phyloP scores from a whole-genome alignment of 2,797 vertebrate genomes.

The Microctenopoma lineatum region DNA sequence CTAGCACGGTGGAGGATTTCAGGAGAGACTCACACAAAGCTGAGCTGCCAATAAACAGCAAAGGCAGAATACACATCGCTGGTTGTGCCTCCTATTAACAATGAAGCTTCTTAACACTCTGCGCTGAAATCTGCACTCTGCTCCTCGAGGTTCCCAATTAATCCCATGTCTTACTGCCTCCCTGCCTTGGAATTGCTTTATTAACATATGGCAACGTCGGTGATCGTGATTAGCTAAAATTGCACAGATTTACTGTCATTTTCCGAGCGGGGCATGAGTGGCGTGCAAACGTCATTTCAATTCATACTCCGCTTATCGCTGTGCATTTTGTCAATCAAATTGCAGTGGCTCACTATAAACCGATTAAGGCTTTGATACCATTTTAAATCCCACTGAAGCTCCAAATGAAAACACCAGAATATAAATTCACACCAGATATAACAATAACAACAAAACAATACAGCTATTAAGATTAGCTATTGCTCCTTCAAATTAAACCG shows the following conservation, averaged over 20 bases:
- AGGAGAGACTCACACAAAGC: conserved; percentile 68
- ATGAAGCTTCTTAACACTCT: conserved; percentile 4
- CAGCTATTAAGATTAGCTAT: conserved; percentile 54
- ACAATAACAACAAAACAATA: conserved; percentile 54
- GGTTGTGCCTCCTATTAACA: conserved; percentile 49
- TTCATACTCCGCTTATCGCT: conserved; percentile 61
- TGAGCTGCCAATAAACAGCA: conserved; percentile 37
- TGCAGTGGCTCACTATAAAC: conserved; percentile 46
- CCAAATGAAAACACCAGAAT: conserved; percentile 6
- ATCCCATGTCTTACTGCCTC: conserved; percentile 40
- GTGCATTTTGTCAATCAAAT: conserved; percentile 71
- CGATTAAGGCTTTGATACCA: conserved; percentile 49
- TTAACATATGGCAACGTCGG: conserved; percentile 79
- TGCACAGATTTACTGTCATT: conserved; percentile 72
- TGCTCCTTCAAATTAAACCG: conserved; percentile 53
- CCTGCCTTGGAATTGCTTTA: conserved; percentile 67
- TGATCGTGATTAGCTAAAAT: conserved; percentile 78
- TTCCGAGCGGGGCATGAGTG: conserved; percentile 64
- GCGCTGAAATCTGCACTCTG: conserved; percentile 16
- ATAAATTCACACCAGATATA: conserved; percentile 31
- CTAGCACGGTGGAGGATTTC: conserved; percentile 75
- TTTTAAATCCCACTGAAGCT: conserved; percentile 48
- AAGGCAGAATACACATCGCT: conserved; percentile 34
- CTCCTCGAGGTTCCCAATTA: conserved; percentile 46
- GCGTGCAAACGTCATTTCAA: conserved; percentile 66